Base-by-base conservation (phyloP, 2,888 invertebrate species). In the Nasonia oneida region DNA sequence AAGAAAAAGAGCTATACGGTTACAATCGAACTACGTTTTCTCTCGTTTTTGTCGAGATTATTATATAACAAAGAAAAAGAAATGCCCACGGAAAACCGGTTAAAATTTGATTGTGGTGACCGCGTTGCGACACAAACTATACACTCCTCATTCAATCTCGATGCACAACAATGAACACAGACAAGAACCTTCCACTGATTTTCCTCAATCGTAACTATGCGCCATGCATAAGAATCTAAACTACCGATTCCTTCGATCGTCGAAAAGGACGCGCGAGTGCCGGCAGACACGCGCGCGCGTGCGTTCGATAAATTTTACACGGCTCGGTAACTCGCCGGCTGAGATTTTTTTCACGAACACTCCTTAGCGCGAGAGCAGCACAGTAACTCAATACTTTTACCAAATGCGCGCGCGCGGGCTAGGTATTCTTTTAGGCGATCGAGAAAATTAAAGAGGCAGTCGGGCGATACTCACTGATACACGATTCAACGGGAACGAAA, bases 401-500 rank as follows among this genome's bases (percentile, higher is more conserved):
- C 29, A 29, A 29, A 29, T 29, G 29, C 29, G 29, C 1, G 29
- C 29, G 29, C 29, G 29, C 29, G 29, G 29, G 1, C 29, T 29
- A 29, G 29, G 29, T 79, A 76, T 86, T 78, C 86, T 74, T 84
- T 84, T 77, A 78, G 78, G 81, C 81, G 81, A 79, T 84, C 86
- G 37, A 61, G 84, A 71, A 81, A 86, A 79, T 82, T 74, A 73
- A 84, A 84, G 84, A 64, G 71, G 73, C 81, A 73, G 39, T 64
- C 67, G 71, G n/a, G n/a, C 75, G 71, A 84, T 86, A 86, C 84
- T 86, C 86, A 86, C 86, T 86, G 84, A 81, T 74, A 75, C 82
- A 47, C 82, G 85, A 70, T 64, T 81, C 80, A 83, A 23, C 6
- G 33, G 33, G 33, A 79, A 61, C 23, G 61, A 42, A 57, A 14